Percentiles rank a stretch among this genome's conserved stretches.
These are phyloP conservation scores for Planococcus citri DNA, from an alignment of 1,140 invertebrate genomes.

Conservation along the genomic window DNA sequence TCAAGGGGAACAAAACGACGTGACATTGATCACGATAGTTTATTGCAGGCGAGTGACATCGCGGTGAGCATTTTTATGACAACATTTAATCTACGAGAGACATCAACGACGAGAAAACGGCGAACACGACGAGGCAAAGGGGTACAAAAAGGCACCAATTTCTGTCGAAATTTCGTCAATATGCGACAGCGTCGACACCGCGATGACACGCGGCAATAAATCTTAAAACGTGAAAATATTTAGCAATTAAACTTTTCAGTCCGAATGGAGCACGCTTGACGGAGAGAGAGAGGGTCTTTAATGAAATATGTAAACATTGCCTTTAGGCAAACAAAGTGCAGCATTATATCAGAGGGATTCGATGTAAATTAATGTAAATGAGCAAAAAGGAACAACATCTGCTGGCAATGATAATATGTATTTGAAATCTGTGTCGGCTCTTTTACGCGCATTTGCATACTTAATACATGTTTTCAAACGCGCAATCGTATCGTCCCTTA, in stretches of 20 bases:
- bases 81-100: no score
- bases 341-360: conserved; percentile 1
- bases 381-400: conserved; percentile 6
- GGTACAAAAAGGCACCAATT: no score
- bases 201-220: background rate
- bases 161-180: background rate
- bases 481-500: background rate
- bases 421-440: conserved; percentile 6
- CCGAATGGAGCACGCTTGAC: background rate
- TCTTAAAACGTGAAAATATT: conserved; percentile 8
- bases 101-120: no score
- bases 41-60: no score
- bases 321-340: conserved; percentile 6
- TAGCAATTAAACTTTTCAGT: background rate
- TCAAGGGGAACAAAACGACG: no score
- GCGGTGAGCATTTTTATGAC: no score
- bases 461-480: conserved; percentile 7
- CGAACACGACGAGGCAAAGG: no score
- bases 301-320: conserved; percentile 7
- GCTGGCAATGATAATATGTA: conserved; percentile 6
- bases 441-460: background rate
- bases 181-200: background rate
- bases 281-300: background rate
- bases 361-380: conserved; percentile 8
- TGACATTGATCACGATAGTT: no score